Evolutionary conservation across 2,888 invertebrate species (phyloP).

Genomic region (Magallana nippona): DNA sequence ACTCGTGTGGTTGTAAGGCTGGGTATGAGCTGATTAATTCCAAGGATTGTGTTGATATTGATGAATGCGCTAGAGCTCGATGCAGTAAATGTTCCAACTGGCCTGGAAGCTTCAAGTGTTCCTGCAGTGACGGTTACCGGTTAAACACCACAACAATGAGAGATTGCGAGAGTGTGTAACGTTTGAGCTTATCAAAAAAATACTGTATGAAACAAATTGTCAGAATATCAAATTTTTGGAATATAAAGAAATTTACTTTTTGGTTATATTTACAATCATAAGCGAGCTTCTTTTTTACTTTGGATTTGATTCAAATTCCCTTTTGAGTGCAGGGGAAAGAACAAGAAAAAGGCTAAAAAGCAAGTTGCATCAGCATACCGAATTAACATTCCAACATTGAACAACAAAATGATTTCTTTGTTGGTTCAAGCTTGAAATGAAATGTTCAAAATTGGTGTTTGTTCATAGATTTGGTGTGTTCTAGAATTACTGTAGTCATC

Average conservation of each 20-base stretch:
- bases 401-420: too few relatives aligned
- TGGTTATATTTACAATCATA: background rate
- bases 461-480: too few relatives aligned
- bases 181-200: background rate
- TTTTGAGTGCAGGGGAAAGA: too few relatives aligned
- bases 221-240: background rate
- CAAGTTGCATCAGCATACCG: too few relatives aligned
- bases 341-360: too few relatives aligned
- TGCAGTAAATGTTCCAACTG: background rate
- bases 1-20: background rate
- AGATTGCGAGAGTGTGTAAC: background rate
- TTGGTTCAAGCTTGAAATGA: too few relatives aligned
- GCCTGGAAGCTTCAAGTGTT: background rate
- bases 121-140: background rate
- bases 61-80: background rate
- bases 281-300: too few relatives aligned
- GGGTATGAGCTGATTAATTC: background rate
- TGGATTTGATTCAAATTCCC: too few relatives aligned
- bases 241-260: background rate
- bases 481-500: background rate
- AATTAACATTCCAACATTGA: too few relatives aligned
- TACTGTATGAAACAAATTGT: background rate
- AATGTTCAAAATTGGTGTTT: too few relatives aligned
- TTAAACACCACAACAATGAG: background rate
- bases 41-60: background rate